Base-by-base conservation (phyloP, 2,888 invertebrate genomes). In the Panopea generosa region DNA sequence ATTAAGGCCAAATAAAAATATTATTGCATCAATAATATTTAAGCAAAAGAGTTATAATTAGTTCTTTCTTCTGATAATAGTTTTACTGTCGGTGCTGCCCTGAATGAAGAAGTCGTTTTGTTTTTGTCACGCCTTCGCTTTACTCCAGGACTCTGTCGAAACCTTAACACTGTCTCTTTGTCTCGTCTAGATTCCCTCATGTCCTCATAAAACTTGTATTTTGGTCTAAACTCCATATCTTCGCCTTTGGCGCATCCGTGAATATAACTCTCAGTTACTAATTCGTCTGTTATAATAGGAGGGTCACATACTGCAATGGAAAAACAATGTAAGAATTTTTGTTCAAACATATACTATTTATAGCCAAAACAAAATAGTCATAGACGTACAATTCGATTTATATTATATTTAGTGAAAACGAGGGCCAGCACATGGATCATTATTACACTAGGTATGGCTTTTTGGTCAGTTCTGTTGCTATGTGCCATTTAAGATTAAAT, bases 131-230 rank as follows among this genome's bases (percentile, higher is more conserved):
- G 78, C 20, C 87, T 73, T 3, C 89, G 67, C 63, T 84, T 84
- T 7, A 86, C 72, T 0, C 89, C 87, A 4, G 89, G 89, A 77
- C 88, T 89, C 69, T 89, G 89, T 11, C 87, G 77, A 18, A 89
- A 74, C 65, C 88, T 84, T 6, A 88, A 65, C 0, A 89, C 77
- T 40, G 86, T 78, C 57, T 87, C 87, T 60, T 81, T 84, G 26
- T 89, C 89, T 50, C 84, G 78, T 40, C 88, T 75, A 0, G 84
- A 76, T 66, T 88, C 87, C 47, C 85, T 72, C 16, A 89, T 68
- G 63, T 88, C 87, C 71, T 89, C 88, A 70, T 86, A 90, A 66
- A 79, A 88, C 80, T 89, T 89, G 72, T 90, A 89, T 62, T 86
- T 88, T 40, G 89, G 89, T 63, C 86, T 81, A 59, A 89, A 89